phyloP scores from a whole-genome alignment of 2,797 vertebrate genomes.

The Coregonus suidteri region DNA sequence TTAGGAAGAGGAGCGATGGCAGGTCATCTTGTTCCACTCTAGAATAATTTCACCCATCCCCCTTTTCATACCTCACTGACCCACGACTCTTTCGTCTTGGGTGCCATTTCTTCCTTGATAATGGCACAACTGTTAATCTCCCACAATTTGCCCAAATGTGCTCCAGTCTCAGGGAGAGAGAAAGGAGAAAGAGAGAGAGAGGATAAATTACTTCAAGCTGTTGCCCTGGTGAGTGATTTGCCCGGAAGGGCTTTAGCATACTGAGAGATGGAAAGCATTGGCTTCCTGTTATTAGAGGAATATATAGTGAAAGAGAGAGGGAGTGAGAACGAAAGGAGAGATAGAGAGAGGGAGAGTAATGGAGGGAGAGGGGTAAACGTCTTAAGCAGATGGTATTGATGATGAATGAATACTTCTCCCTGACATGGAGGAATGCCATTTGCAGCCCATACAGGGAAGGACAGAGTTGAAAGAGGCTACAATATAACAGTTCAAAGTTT shows the following conservation, averaged over 20 bases:
- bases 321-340: neutral
- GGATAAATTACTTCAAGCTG: slow-evolving; percentile 77
- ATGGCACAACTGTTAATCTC: neutral
- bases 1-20: slow-evolving; percentile 38
- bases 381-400: slow-evolving; percentile 16
- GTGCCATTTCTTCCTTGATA: slow-evolving; percentile 51
- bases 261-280: slow-evolving; percentile 60
- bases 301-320: too few relatives aligned
- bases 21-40: slow-evolving; percentile 71
- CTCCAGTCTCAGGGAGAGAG: neutral
- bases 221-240: slow-evolving; percentile 56
- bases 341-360: neutral
- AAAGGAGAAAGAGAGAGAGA: neutral
- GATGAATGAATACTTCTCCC: neutral
- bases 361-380: neutral
- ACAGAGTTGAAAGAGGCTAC: slow-evolving; percentile 15
- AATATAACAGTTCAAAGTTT: slow-evolving; percentile 23
- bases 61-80: slow-evolving; percentile 56
- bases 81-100: slow-evolving; percentile 58
- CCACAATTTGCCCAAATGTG: neutral
- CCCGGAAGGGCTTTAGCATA: slow-evolving; percentile 64
- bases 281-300: slow-evolving; percentile 60
- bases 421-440: slow-evolving; percentile 4
- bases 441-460: slow-evolving; percentile 6
- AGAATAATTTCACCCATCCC: slow-evolving; percentile 56